Conservation (phyloP, 2,888 invertebrate species). For the Pocota personata region DNA sequence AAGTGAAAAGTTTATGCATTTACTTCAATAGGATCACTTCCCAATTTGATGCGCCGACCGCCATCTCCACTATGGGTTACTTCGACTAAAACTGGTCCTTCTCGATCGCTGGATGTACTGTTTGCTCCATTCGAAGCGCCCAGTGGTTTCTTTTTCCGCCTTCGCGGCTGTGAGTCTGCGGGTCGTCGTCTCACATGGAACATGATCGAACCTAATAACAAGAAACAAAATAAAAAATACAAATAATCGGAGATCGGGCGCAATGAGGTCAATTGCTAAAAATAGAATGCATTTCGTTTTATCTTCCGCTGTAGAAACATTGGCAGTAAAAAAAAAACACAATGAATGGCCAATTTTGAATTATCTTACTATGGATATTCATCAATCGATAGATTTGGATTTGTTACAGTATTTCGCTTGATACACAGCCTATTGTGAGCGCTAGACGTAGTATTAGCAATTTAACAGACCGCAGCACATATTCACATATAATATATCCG, state of each 20-base stretch:
- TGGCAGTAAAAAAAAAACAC: not conserved
- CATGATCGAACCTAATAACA: slow-evolving; percentile 92
- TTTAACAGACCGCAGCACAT: not conserved
- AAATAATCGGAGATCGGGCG: not conserved
- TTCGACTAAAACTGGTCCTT: slow-evolving; percentile 88
- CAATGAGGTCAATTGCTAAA: slow-evolving; percentile 7
- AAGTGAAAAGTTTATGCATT: not conserved
- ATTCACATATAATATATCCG: not conserved
- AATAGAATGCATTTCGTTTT: slow-evolving; percentile 5
- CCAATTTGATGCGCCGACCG: slow-evolving; percentile 86
- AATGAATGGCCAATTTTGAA: not conserved
- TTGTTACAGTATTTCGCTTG: not conserved
- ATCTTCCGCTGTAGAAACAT: not conserved
- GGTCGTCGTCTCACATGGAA: slow-evolving; percentile 97
- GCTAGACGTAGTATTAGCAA: not conserved
- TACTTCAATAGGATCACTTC: slow-evolving; percentile 88
- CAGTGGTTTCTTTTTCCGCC: slow-evolving; percentile 92
- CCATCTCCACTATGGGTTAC: slow-evolving; percentile 84
- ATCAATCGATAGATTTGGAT: not conserved
- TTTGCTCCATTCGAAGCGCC: slow-evolving; percentile 83
- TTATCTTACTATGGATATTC: slow-evolving; percentile 11
- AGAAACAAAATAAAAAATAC: slow-evolving; percentile 3
- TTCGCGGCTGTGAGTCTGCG: slow-evolving; percentile 93
- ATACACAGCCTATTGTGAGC: not conserved
- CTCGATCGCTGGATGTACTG: slow-evolving; percentile 85